Percentiles rank a stretch among this genome's conserved stretches.
Conservation (phyloP, 2,797 vertebrate species). For the Brachyalestes nurse region DNA sequence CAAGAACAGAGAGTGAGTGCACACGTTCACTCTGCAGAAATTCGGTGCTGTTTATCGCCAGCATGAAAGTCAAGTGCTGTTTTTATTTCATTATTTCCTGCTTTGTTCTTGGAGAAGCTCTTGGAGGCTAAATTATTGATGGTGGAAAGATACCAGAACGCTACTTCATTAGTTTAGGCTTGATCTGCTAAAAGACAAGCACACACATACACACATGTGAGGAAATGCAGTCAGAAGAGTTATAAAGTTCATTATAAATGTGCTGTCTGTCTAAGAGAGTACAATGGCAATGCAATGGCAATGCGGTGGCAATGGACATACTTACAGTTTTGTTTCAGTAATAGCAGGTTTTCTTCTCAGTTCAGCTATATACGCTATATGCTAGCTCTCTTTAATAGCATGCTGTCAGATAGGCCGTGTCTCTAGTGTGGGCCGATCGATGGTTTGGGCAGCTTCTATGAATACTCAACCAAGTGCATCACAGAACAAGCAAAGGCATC, state of each 20-base stretch:
- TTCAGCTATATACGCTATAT: constrained; percentile 24
- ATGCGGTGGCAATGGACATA: constrained; percentile 10
- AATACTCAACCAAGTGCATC: constrained; percentile 55
- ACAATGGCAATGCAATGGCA: not conserved
- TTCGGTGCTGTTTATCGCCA: not conserved
- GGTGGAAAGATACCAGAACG: constrained; percentile 18
- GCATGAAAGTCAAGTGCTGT: constrained; percentile 6
- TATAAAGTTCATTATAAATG: constrained; percentile 26
- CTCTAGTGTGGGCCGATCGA: constrained; percentile 41
- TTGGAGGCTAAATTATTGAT: constrained; percentile 31
- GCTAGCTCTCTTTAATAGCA: constrained; percentile 50
- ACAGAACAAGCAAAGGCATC: constrained; percentile 34
- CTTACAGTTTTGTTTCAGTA: constrained; percentile 44
- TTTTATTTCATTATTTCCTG: constrained; percentile 38
- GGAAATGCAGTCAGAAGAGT: not conserved
- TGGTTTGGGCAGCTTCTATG: constrained; percentile 48
- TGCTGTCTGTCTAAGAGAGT: not conserved
- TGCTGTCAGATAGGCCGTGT: constrained; percentile 43
- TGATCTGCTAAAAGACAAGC: constrained; percentile 14
- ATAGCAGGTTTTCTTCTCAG: constrained; percentile 37
- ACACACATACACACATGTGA: not conserved
- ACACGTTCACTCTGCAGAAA: constrained; percentile 6
- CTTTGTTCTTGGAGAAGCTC: constrained; percentile 20
- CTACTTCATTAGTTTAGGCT: constrained; percentile 36
- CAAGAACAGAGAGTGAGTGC: not conserved